phyloP scores from a whole-genome alignment of 1,140 invertebrate genomes.

The Procambarus virginalis region DNA sequence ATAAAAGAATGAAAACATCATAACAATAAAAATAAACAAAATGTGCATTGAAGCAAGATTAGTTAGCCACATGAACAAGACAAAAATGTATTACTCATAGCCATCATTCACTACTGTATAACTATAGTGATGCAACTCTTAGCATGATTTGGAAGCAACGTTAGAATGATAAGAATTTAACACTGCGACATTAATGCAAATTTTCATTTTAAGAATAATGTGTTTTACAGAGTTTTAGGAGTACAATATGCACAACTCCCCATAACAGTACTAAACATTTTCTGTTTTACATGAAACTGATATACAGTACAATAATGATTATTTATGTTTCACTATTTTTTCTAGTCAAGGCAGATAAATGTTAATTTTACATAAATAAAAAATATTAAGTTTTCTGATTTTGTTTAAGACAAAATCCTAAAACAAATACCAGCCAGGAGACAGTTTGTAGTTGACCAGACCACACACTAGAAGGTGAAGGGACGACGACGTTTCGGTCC shows the following conservation, averaged over 20 bases:
- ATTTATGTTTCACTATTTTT: no score
- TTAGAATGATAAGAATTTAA: not conserved
- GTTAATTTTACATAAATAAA: no score
- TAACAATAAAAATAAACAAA: not conserved
- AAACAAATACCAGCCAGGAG: no score
- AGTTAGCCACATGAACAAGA: not conserved
- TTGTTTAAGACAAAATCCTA: not conserved
- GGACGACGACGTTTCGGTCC: no score
- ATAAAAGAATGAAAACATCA: not conserved
- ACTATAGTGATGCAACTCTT: not conserved
- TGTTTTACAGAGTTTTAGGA: not conserved
- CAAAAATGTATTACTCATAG: not conserved
- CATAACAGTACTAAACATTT: not conserved
- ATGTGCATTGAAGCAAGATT: not conserved
- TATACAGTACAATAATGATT: no score
- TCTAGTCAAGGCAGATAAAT: no score
- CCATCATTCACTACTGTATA: not conserved
- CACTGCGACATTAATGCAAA: no score
- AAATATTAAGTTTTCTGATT: not conserved
- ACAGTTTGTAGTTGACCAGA: no score
- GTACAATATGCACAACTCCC: not conserved
- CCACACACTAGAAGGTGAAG: no score
- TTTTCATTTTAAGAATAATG: no score
- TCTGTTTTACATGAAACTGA: no score
- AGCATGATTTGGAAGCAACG: not conserved